Conservation (phyloP, 2,888 invertebrate species). For the Melinaea menophilus region DNA sequence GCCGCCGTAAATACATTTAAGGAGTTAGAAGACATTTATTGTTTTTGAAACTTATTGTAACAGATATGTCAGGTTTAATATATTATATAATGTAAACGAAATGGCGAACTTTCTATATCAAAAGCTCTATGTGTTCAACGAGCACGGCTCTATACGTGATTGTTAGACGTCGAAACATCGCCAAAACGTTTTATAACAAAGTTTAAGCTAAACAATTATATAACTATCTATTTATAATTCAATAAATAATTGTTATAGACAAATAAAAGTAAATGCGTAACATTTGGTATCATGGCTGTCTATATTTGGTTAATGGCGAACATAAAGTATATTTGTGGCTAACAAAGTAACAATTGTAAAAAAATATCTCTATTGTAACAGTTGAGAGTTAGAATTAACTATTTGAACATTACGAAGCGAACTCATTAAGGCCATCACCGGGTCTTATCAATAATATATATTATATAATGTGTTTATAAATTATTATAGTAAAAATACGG, state of each 20-base stretch:
- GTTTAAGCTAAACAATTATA: slow-evolving; percentile 34
- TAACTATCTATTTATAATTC: slow-evolving; percentile 32
- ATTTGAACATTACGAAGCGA: slow-evolving; percentile 3
- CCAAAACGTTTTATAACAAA: slow-evolving; percentile 35
- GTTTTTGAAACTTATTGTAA: slow-evolving; percentile 63
- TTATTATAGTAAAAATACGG: background rate
- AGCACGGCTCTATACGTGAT: slow-evolving; percentile 2
- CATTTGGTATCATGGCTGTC: slow-evolving; percentile 50
- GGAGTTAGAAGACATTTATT: slow-evolving; percentile 42
- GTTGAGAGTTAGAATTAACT: slow-evolving; percentile 11
- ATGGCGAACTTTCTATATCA: slow-evolving; percentile 37
- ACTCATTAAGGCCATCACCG: slow-evolving; percentile 1
- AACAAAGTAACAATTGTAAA: slow-evolving; percentile 34
- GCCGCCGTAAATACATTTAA: slow-evolving; percentile 31
- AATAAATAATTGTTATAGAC: slow-evolving; percentile 37
- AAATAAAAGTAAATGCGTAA: slow-evolving; percentile 53
- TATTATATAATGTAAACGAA: slow-evolving; percentile 44
- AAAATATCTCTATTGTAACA: slow-evolving; percentile 32
- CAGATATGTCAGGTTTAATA: slow-evolving; percentile 54
- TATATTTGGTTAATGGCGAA: slow-evolving; percentile 30
- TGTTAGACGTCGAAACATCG: slow-evolving; percentile 27
- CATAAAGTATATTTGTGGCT: slow-evolving; percentile 29
- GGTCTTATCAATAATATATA: background rate
- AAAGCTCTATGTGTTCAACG: background rate
- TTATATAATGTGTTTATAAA: background rate